These are phyloP conservation scores for Hemitrygon akajei DNA, from an alignment of 2,797 vertebrate genomes.

Conservation along the genomic window DNA sequence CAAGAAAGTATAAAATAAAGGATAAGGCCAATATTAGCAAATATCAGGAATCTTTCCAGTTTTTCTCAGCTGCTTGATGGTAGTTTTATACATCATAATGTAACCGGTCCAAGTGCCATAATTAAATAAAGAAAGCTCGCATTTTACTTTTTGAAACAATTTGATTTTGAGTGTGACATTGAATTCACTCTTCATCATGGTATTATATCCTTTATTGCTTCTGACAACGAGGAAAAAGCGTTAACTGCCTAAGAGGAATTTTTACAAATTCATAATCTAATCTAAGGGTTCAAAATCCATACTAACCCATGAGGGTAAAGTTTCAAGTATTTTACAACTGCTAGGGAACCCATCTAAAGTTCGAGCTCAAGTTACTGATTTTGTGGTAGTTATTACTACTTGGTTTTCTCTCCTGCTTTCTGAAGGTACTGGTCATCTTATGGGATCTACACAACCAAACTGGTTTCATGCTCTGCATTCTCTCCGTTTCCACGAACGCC, in stretches of 20 bases:
- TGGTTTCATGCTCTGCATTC: background rate
- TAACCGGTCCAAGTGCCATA: background rate
- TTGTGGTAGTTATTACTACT: background rate
- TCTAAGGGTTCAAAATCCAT: background rate
- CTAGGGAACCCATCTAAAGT: background rate
- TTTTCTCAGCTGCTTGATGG: background rate
- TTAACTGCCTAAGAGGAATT: too few species aligned
- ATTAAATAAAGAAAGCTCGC: background rate
- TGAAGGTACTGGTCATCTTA: background rate
- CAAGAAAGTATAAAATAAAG: too few species aligned
- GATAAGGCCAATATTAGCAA: background rate
- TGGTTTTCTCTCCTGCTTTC: background rate
- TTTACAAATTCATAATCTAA: background rate
- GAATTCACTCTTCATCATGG: background rate
- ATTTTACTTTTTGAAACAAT: background rate
- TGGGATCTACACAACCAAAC: background rate
- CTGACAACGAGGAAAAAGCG: background rate
- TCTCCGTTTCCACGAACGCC: too few species aligned
- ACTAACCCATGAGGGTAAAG: background rate
- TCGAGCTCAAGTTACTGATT: background rate
- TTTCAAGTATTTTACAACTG: background rate
- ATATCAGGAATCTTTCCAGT: background rate
- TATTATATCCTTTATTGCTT: background rate
- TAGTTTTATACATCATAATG: background rate
- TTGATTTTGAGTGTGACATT: background rate